A percentile compares a stretch with the other conserved stretches of the same genome.
Evolutionary conservation across 2,888 invertebrate species (phyloP).

Genomic region (Odontomyia ornata): DNA sequence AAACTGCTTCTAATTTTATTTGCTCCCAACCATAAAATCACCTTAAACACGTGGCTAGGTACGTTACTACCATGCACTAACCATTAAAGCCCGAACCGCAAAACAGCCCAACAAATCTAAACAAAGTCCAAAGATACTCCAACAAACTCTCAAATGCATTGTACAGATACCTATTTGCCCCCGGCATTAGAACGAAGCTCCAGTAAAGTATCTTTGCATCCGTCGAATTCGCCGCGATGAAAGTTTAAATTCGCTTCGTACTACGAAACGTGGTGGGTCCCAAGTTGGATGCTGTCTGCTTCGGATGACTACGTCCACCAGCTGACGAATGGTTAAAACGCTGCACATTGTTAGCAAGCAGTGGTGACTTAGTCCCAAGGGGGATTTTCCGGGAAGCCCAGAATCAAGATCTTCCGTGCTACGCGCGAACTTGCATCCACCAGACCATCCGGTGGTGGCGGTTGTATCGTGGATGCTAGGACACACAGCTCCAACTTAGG

Average conservation of each 20-base stretch:
- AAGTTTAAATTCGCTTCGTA: not conserved
- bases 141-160: too few relatives aligned
- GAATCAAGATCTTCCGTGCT: not conserved
- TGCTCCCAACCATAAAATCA: too few relatives aligned
- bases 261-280: not conserved
- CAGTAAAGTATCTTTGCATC: not conserved
- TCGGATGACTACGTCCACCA: not conserved
- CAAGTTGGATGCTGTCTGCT: not conserved
- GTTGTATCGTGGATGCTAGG: not conserved
- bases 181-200: not conserved
- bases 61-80: not conserved
- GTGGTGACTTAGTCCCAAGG: not conserved
- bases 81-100: too few relatives aligned
- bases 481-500: not conserved
- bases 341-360: not conserved
- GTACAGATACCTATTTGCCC: too few relatives aligned
- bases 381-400: slow-evolving; percentile 18
- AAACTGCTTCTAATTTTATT: too few relatives aligned
- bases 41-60: too few relatives aligned
- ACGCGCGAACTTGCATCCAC: not conserved
- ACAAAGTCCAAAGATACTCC: not conserved
- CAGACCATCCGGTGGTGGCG: not conserved
- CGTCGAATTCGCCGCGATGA: not conserved
- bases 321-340: slow-evolving; percentile 8
- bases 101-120: not conserved